Percentiles rank a stretch among this genome's conserved stretches.
These are phyloP conservation scores for Lophura nycthemera DNA, from an alignment of 2,113 vertebrate genomes.

Conservation along the genomic window DNA sequence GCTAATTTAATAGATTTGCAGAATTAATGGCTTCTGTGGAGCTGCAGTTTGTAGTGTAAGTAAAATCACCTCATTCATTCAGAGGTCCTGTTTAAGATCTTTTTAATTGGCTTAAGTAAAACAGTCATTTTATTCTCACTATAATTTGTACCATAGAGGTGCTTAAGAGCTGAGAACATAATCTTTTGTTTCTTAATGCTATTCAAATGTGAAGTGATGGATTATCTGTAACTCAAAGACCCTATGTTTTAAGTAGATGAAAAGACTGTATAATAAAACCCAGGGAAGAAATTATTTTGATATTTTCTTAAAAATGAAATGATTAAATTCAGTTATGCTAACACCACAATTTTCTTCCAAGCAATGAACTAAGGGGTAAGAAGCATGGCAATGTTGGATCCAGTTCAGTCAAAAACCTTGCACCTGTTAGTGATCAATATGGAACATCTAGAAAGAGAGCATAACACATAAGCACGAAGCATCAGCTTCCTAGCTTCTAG, in stretches of 20 bases:
- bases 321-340: too few species aligned
- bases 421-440: too few species aligned
- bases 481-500: too few species aligned
- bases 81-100: background rate
- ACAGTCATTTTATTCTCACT: background rate
- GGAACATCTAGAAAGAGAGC: too few species aligned
- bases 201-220: background rate
- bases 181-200: background rate
- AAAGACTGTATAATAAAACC: background rate
- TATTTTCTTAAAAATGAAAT: too few species aligned
- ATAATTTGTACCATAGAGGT: background rate
- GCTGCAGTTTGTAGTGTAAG: background rate
- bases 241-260: background rate
- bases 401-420: too few species aligned
- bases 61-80: background rate
- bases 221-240: background rate
- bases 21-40: background rate
- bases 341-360: too few species aligned
- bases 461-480: too few species aligned
- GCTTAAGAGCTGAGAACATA: background rate
- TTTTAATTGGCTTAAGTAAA: background rate
- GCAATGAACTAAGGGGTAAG: too few species aligned
- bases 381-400: too few species aligned
- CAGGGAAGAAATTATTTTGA: background rate
- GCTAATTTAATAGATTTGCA: background rate